A percentile compares a stretch with the other conserved stretches of the same genome.
Evolutionary conservation across 1,140 invertebrate species (phyloP).

Genomic region (Trichoplusia ni): DNA sequence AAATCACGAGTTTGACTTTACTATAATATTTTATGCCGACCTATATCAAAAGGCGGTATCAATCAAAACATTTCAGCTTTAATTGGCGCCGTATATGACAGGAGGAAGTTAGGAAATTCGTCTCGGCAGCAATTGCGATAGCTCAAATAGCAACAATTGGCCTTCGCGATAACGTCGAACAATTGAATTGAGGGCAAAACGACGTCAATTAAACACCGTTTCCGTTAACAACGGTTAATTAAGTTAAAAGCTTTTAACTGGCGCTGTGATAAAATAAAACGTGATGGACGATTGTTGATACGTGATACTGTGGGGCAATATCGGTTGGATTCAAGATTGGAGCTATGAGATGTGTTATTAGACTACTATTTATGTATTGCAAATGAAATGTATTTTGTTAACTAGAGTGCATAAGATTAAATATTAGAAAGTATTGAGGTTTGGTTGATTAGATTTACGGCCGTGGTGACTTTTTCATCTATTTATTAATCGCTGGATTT

Average conservation of each 20-base stretch:
- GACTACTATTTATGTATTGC: no score
- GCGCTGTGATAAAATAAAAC: constrained; percentile 20
- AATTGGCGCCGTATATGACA: constrained; percentile 7
- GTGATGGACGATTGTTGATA: constrained; percentile 22
- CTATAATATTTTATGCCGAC: no score
- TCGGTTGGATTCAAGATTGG: no score
- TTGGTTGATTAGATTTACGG: no score
- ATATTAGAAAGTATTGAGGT: no score
- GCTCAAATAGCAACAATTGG: constrained; percentile 12
- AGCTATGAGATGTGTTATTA: no score
- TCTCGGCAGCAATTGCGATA: constrained; percentile 11
- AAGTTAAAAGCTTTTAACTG: constrained; percentile 60
- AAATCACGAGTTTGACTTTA: no score
- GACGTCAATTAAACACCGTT: constrained; percentile 72
- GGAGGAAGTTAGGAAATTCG: constrained; percentile 5
- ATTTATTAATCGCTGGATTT: no score
- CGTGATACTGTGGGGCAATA: not conserved
- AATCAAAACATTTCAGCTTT: not conserved
- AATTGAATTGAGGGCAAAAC: constrained; percentile 55
- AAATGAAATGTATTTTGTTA: no score
- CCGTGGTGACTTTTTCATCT: no score
- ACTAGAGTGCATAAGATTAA: no score
- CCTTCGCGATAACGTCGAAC: constrained; percentile 49
- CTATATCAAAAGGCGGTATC: not conserved
- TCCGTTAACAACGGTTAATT: constrained; percentile 65